Evolutionary conservation across 1,140 invertebrate genomes (phyloP).

Genomic region (Lepidotrigona ventralis): DNA sequence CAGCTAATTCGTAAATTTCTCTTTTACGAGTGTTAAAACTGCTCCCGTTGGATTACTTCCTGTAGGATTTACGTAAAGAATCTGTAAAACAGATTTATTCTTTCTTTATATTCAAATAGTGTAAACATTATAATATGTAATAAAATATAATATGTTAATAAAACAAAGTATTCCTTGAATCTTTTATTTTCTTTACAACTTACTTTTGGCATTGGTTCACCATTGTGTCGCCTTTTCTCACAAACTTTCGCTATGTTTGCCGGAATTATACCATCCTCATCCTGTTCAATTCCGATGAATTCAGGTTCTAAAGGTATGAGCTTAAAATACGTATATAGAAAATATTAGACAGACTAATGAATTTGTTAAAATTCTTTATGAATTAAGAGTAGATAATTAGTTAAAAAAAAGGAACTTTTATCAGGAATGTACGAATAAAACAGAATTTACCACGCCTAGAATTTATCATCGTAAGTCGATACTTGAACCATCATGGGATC

Average conservation of each 20-base stretch:
- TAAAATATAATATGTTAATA: too few species aligned
- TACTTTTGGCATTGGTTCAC: constrained; percentile 74
- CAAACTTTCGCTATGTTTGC: too few species aligned
- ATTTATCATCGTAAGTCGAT: constrained; percentile 85
- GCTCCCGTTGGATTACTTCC: constrained; percentile 83
- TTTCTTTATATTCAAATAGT: too few species aligned
- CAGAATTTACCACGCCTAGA: too few species aligned
- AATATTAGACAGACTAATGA: not conserved
- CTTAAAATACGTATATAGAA: constrained; percentile 57
- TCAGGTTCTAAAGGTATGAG: constrained; percentile 65
- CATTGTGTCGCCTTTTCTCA: constrained; percentile 56
- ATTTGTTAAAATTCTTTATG: too few species aligned
- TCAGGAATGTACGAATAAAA: not conserved
- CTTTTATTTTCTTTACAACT: constrained; percentile 37
- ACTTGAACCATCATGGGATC: constrained; percentile 85
- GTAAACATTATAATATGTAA: too few species aligned
- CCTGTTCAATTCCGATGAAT: too few species aligned
- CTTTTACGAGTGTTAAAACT: constrained; percentile 79
- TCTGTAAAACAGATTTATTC: constrained; percentile 62
- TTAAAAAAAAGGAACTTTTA: too few species aligned
- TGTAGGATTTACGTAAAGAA: constrained; percentile 83
- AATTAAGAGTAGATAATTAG: too few species aligned
- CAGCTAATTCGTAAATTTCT: too few species aligned
- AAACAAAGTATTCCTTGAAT: not conserved
- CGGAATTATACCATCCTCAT: too few species aligned